Evolutionary conservation across 1,140 invertebrate species (phyloP).

Genomic region (Dolichoris vasculosae): DNA sequence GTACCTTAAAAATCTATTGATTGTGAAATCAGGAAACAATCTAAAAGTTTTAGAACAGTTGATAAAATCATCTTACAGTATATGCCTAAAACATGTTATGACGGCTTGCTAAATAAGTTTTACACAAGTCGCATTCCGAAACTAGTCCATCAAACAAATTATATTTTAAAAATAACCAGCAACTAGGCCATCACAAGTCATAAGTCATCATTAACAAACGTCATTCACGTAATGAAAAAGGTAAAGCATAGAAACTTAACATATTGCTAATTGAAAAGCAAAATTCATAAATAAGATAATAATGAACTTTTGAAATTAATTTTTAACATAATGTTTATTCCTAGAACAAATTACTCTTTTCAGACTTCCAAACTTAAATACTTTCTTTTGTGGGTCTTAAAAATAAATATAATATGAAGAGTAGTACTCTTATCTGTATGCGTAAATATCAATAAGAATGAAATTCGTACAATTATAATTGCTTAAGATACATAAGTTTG

Average conservation of each 20-base stretch:
- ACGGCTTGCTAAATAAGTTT: constrained; percentile 59
- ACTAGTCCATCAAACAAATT: constrained; percentile 66
- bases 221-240: constrained; percentile 54
- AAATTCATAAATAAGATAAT: constrained; percentile 54
- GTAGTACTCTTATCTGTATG: constrained; percentile 40
- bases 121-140: constrained; percentile 62
- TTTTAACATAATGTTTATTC: constrained; percentile 9
- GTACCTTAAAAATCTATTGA: neutral
- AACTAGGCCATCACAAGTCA: constrained; percentile 60
- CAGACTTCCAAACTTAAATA: constrained; percentile 27
- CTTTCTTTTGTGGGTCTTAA: constrained; percentile 19
- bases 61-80: constrained; percentile 56
- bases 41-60: constrained; percentile 15
- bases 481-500: constrained; percentile 37
- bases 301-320: constrained; percentile 22
- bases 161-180: constrained; percentile 62
- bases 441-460: constrained; percentile 35
- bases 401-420: constrained; percentile 17
- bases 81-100: constrained; percentile 57
- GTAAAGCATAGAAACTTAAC: constrained; percentile 52
- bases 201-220: constrained; percentile 57
- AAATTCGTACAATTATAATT: constrained; percentile 34
- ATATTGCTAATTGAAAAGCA: constrained; percentile 38
- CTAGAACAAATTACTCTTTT: constrained; percentile 34
- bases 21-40: neutral